phyloP scores from a whole-genome alignment of 92 coral and sea anemone species.

The Epizoanthus illoricatus region DNA sequence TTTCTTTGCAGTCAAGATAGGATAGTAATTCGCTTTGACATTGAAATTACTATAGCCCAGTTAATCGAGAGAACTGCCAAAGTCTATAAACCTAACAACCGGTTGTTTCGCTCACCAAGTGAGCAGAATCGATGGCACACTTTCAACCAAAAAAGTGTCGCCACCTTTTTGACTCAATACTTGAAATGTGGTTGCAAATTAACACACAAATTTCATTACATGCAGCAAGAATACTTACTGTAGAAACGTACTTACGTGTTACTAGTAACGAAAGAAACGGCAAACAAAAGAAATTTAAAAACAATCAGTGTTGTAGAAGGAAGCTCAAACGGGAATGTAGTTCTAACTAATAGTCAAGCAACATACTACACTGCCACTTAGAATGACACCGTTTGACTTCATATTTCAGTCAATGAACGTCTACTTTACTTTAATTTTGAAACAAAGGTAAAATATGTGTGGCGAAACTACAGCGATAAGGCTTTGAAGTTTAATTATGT shows the following conservation, averaged over 20 bases:
- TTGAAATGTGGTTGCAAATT: not conserved
- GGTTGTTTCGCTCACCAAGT: not conserved
- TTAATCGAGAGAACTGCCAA: not conserved
- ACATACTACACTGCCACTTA: too few relatives aligned
- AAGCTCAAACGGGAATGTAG: not conserved
- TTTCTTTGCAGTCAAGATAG: constrained; percentile 20
- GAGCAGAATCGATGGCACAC: not conserved
- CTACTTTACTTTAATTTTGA: not conserved
- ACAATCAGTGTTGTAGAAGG: constrained; percentile 18
- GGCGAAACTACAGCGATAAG: not conserved
- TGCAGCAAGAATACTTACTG: not conserved
- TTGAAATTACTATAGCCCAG: not conserved
- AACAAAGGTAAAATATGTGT: not conserved
- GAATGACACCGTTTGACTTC: not conserved
- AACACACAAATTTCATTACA: not conserved
- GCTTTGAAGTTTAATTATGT: not conserved
- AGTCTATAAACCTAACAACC: not conserved
- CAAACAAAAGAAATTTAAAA: constrained; percentile 30
- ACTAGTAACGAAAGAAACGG: constrained; percentile 22
- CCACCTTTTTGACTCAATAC: not conserved
- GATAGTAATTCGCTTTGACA: constrained; percentile 26
- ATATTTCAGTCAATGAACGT: not conserved
- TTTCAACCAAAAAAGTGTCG: not conserved
- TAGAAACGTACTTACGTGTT: constrained; percentile 18
- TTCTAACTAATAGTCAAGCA: not conserved